Evolutionary conservation across 1,140 invertebrate species (phyloP), one percentile per base, ranked within the genome.

Genomic region (Drosophila busckii): DNA sequence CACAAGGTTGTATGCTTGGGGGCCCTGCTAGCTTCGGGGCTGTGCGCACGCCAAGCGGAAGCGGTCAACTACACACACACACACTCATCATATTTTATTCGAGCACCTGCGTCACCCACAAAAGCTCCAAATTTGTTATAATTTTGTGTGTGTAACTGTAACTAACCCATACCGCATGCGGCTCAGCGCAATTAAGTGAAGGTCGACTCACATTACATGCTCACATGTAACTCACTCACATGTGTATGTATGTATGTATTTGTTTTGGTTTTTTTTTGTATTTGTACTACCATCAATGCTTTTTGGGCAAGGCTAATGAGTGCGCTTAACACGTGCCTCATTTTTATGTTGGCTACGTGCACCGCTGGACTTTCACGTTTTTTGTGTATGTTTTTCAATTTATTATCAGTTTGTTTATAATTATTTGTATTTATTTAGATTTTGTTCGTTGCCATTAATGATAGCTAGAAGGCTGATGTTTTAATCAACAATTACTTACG

Each of bases 21-120:
- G 44, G 23, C 23, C 13, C 10, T 16, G 12, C 5, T 7, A 16
- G 16, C 37, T 52, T 66, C 61, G 61, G 62, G 44, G 55, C 65
- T 82, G 70, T 70, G 75, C 75, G 75, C 69, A 78, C 71, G 75
- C 75, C 64, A 82, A 71, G 75, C 75, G 75, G 73, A 80, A 82
- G 73, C 69, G 69, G 69, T 73, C 49, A 64, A 55, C 49, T 40
- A 37, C 46, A 19, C 22, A 60, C n/a, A n/a, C n/a, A n/a, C n/a
- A n/a, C n/a, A n/a, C n/a, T n/a, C n/a, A n/a, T n/a, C n/a, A n/a
- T n/a, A n/a, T n/a, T n/a, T n/a, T n/a, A n/a, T n/a, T n/a, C n/a
- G n/a, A n/a, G 46, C 56, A 60, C 49, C 49, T 60, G 56, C 56
- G 56, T 60, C 56, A 60, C 56, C 49, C 49, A 49, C 50, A 15